phyloP scores from a whole-genome alignment of 2,797 vertebrate genomes.

The Falco cherrug region DNA sequence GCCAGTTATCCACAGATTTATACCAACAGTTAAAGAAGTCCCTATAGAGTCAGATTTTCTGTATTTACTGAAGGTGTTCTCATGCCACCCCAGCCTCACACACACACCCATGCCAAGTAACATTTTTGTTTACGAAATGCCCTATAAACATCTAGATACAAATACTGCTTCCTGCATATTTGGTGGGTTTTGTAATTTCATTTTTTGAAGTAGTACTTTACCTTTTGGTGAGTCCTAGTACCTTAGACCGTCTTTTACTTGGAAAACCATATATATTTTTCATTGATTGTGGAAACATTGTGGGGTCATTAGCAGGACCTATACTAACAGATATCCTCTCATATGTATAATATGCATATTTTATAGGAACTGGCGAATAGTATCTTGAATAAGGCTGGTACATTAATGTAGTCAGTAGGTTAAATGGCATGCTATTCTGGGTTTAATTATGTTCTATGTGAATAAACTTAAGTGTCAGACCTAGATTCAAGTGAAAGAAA shows the following conservation, averaged over 20 bases:
- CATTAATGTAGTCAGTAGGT: background rate
- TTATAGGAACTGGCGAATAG: background rate
- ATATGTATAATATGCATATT: background rate
- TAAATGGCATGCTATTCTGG: background rate
- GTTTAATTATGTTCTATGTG: background rate
- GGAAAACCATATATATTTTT: background rate
- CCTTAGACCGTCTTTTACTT: background rate
- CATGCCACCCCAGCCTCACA: fast-evolving
- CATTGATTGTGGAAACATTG: background rate
- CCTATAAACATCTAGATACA: background rate
- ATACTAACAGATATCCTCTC: background rate
- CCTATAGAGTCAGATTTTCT: background rate
- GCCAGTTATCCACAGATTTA: too few species aligned
- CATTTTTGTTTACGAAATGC: background rate
- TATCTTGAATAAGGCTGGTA: background rate
- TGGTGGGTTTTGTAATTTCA: fast-evolving
- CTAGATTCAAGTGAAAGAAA: background rate
- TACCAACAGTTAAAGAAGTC: background rate
- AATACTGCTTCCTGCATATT: background rate
- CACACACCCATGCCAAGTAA: background rate
- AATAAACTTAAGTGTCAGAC: background rate
- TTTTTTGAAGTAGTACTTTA: background rate
- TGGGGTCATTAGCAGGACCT: background rate
- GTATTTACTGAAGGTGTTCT: background rate
- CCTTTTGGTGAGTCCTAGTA: background rate